Evolutionary conservation across 1,140 invertebrate species (phyloP), one percentile per base, ranked within the genome.

Genomic region (Drosophila carrolli): DNA sequence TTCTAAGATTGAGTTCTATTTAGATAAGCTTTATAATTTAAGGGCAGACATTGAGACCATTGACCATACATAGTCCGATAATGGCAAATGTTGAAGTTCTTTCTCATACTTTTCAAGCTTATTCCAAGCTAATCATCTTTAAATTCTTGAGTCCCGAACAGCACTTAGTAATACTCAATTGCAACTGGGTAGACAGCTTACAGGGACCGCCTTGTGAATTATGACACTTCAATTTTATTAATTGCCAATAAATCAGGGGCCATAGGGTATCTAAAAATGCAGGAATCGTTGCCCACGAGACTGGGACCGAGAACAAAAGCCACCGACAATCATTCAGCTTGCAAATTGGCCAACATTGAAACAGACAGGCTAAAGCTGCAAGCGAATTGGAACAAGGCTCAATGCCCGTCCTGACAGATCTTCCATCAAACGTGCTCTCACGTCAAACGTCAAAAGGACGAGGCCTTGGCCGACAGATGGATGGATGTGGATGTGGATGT

Each of bases 221-320:
- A 88, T 89, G 77, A 89, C 81, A 85, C 81, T 90, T 90, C 81
- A 91, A 91, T 91, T 91, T 89, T 83, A 91, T 91, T 91, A 91
- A 91, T 91, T 91, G 88, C 66, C 88, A 91, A 91, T 91, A 91
- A 91, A 91, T 91, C 88, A 91, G 80, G 19, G 43, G 54, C 78
- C 62, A 82, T 74, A 51, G 59, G 55, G 76, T 84, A 76, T 58
- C 51, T 56, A 76, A 83, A 77, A 80, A 72, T 71, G 40, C 79
- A 83, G 71, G 75, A 83, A 80, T 79, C 65, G 56, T 43, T 65
- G 46, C 53, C 53, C 37, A 23, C 23, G 44, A 27, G 43, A 23
- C 10, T 32, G 47, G 38, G 38, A 32, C 43, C 16, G 71, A 83
- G 83, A 86, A 86, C 83, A 86, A 88, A 88, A 89, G 84, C 79